Conservation (phyloP, 2,797 vertebrate genomes). For the Chelonia mydas region DNA sequence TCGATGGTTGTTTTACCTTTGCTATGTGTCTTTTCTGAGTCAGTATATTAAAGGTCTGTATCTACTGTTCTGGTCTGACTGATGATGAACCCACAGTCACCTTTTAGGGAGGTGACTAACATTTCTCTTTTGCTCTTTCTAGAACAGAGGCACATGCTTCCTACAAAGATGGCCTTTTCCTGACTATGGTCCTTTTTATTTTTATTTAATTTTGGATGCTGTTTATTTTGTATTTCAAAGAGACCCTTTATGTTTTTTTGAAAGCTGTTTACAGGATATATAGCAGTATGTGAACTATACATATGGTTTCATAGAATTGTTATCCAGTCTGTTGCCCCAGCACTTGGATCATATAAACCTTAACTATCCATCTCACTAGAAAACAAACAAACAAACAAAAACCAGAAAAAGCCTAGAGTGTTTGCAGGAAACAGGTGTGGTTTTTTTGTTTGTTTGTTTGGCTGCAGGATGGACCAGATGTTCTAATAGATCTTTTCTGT, state of each 20-base stretch:
- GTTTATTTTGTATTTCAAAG: background rate
- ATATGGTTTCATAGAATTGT: background rate
- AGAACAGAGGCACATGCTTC: background rate
- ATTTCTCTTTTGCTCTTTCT: background rate
- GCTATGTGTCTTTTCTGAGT: background rate
- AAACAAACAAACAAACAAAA: background rate
- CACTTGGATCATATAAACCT: background rate
- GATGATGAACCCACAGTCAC: background rate
- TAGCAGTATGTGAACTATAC: background rate
- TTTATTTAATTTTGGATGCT: background rate
- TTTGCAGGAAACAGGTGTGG: background rate
- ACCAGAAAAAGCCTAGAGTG: background rate
- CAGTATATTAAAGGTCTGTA: background rate
- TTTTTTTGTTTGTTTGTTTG: background rate
- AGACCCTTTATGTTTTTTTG: background rate
- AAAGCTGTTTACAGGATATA: background rate
- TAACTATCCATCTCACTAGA: background rate
- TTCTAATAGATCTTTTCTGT: background rate
- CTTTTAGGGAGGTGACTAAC: constrained; percentile 11
- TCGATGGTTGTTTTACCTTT: background rate
- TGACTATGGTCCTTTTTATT: background rate
- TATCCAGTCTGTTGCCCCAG: background rate
- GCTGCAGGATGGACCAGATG: background rate
- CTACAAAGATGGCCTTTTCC: background rate
- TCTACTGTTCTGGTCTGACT: background rate